Base-by-base conservation (phyloP, 2,797 vertebrate species). In the Mormyrops attenuatus region DNA sequence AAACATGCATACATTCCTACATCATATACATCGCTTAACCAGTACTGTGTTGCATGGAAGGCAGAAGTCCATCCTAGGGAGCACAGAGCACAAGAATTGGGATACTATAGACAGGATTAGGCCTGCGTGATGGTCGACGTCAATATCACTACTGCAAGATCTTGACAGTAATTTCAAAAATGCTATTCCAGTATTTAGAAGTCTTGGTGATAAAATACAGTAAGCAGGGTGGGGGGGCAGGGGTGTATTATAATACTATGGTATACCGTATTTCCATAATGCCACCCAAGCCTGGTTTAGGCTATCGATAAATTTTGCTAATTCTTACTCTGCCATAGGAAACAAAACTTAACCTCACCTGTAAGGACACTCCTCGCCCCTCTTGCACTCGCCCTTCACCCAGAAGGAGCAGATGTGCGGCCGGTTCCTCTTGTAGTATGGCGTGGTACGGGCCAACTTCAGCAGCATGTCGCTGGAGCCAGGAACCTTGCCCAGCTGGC, bases 401-500 rank as follows among this genome's bases (percentile, higher is more conserved):
- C 99, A 99, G 94, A 99, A 99, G 90, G 99, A 99, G 90, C 99
- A 99, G 94, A 99, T 99, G 92, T 99, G 99, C 0, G 99, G 99
- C 15, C 99, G 96, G 91, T 99, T 99, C 89, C 99, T 97, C 94
- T 99, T 99, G 93, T 99, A 99, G 93, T 99, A 99, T 0, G 99
- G 99, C 0, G 99, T 99, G 88, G 99, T 99, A 88, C 99, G 96
- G 82, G 99, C 99, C 91, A 99, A 94, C 93, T 99, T 99, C 90
- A 99, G 95, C 90, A 99, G 94, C 99, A 99, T 99, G 92, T 99
- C 99, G 50, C 98, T 99, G 87, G 98, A 97, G 85, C 98, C 97
- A 20, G 97, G 95, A 0, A 97, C 98, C 94, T 99, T 99, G 9
- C 99, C 99, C 0, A 99, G 93, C 0, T 97, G 96, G 26, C 99